phyloP scores from a whole-genome alignment of 2,797 vertebrate genomes.

The Ataeniobius toweri region DNA sequence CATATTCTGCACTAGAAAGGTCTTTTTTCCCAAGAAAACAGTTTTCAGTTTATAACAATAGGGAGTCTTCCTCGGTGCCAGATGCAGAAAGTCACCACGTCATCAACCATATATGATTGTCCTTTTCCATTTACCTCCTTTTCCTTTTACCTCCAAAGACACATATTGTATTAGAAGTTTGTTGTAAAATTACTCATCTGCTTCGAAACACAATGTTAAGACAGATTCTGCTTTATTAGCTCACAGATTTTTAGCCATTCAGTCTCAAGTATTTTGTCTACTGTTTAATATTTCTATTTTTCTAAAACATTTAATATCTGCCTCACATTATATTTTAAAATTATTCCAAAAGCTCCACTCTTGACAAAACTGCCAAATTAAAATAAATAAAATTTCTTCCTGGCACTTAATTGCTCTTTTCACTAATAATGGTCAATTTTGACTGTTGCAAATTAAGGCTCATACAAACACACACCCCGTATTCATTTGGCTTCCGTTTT shows the following conservation, averaged over 20 bases:
- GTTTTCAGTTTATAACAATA: not conserved
- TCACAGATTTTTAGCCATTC: not conserved
- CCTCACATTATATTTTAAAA: not conserved
- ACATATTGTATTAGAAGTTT: not conserved
- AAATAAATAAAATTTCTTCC: conserved; percentile 46
- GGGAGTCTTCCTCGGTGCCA: not conserved
- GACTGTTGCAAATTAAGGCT: conserved; percentile 7
- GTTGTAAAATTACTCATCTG: not conserved
- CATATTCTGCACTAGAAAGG: not conserved
- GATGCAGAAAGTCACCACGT: not conserved
- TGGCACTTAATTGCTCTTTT: conserved; percentile 33
- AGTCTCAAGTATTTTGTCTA: not conserved
- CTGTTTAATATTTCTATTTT: conserved; percentile 16
- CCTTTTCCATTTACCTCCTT: not conserved
- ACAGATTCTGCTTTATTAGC: not conserved
- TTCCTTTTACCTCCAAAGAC: not conserved
- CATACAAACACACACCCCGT: not conserved
- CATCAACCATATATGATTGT: not conserved
- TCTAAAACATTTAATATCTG: conserved; percentile 19
- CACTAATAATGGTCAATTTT: conserved; percentile 45
- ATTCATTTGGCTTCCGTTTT: conserved; percentile 18
- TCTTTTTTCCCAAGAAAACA: not conserved
- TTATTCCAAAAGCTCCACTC: too few relatives aligned
- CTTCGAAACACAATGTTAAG: not conserved
- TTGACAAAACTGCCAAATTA: conserved; percentile 34